These are phyloP conservation scores for Phataginus tetradactyla DNA, from an alignment of 2,797 vertebrate genomes.

Conservation along the genomic window DNA sequence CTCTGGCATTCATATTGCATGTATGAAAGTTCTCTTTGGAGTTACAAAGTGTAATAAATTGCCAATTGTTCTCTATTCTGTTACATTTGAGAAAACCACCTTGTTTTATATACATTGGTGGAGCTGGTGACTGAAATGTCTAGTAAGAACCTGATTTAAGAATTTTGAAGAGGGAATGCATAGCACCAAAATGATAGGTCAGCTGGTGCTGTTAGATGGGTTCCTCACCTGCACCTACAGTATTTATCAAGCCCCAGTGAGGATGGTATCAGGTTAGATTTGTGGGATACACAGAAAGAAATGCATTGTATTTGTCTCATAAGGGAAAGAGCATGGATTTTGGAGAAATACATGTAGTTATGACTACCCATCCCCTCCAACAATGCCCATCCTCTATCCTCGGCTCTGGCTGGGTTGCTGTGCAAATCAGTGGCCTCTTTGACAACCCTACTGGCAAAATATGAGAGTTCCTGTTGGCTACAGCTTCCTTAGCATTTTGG, in stretches of 20 bases:
- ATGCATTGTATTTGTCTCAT: neutral
- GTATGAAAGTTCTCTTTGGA: neutral
- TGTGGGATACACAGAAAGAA: neutral
- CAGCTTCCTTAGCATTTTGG: neutral
- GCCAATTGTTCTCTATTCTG: neutral
- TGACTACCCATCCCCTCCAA: neutral
- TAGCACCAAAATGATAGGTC: neutral
- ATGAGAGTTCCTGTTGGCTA: neutral
- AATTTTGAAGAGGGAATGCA: neutral
- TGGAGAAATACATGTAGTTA: neutral
- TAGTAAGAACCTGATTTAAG: neutral
- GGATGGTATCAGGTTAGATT: neutral
- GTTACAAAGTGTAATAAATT: neutral
- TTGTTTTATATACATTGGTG: neutral
- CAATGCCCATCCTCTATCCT: neutral
- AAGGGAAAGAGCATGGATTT: neutral
- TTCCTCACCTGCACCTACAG: neutral
- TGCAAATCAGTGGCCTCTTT: too few relatives aligned
- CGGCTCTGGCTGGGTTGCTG: neutral
- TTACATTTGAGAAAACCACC: neutral
- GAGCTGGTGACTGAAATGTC: neutral
- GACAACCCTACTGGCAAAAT: neutral
- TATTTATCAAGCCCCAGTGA: neutral
- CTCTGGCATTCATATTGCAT: too few relatives aligned
- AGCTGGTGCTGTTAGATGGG: fast-evolving